Evolutionary conservation across 1,140 invertebrate species (phyloP).

Genomic region (Drosophila burlai): DNA sequence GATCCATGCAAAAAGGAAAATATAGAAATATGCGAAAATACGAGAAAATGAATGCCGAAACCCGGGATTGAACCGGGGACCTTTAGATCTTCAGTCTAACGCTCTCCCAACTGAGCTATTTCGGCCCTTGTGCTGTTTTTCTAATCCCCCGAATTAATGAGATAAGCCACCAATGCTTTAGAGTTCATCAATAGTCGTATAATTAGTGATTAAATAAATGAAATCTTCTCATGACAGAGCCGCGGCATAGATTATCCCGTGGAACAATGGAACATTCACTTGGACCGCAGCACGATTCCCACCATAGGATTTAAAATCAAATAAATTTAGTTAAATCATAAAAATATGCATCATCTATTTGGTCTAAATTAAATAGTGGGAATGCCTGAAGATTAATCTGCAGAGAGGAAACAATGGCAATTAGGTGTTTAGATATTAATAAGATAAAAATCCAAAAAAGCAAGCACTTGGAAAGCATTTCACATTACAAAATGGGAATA

Average conservation of each 20-base stretch:
- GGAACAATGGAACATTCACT: slow-evolving; percentile 39
- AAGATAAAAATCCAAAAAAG: not conserved
- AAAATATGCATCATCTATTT: slow-evolving; percentile 12
- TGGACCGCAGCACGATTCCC: slow-evolving; percentile 10
- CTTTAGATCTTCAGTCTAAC: slow-evolving; percentile 93
- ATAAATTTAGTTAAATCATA: slow-evolving; percentile 44
- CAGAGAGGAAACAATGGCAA: not conserved
- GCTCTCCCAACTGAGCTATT: slow-evolving; percentile 92
- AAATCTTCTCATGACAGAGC: slow-evolving; percentile 14
- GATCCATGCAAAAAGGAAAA: not conserved
- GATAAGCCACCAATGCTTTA: not conserved
- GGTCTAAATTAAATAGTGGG: slow-evolving; percentile 32
- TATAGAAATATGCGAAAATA: not conserved
- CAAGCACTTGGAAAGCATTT: no score
- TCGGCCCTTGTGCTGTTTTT: slow-evolving; percentile 16
- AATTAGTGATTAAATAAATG: slow-evolving; percentile 20
- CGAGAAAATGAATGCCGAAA: slow-evolving; percentile 86
- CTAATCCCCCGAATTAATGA: slow-evolving; percentile 24
- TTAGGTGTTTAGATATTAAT: not conserved
- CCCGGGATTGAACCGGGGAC: slow-evolving; percentile 91
- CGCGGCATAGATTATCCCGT: slow-evolving; percentile 10
- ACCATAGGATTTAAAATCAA: slow-evolving; percentile 37
- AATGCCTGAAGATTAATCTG: not conserved
- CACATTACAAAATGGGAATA: not conserved
- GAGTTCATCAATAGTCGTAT: slow-evolving; percentile 18